phyloP scores from a whole-genome alignment of 2,113 vertebrate genomes.

The Eulacestoma nigropectus region DNA sequence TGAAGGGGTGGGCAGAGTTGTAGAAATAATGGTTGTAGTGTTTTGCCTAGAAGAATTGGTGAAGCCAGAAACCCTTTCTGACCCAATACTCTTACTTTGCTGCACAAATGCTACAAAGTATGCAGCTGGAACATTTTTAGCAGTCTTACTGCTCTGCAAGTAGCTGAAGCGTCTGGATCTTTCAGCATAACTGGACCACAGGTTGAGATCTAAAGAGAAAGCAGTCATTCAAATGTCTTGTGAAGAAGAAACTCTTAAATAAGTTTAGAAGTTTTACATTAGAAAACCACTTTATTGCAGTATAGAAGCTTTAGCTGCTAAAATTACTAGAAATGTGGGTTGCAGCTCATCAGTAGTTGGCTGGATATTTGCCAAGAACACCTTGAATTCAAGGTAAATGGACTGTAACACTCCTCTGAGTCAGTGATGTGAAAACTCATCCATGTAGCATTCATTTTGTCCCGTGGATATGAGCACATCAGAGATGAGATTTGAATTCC shows the following conservation, averaged over 20 bases:
- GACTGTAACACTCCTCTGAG: neutral
- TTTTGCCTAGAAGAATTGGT: neutral
- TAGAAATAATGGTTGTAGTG: neutral
- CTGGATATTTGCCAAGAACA: neutral
- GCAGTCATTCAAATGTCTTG: neutral
- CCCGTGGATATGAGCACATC: neutral
- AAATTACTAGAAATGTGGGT: neutral
- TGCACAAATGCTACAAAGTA: neutral
- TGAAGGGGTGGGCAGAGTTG: neutral
- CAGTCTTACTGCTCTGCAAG: neutral
- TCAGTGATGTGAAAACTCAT: neutral
- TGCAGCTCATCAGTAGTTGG: neutral
- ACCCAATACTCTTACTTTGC: neutral
- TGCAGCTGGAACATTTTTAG: neutral
- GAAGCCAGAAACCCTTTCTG: neutral
- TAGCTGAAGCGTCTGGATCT: neutral
- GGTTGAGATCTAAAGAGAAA: neutral
- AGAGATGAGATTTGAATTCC: neutral
- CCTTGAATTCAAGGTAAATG: neutral
- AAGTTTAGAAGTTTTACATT: neutral
- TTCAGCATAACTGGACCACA: neutral
- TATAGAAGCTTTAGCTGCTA: neutral
- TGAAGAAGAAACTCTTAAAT: neutral
- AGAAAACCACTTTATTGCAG: neutral
- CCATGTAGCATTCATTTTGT: neutral